phyloP scores from a whole-genome alignment of 1,140 invertebrate species.

The Drosophila mauritiana region DNA sequence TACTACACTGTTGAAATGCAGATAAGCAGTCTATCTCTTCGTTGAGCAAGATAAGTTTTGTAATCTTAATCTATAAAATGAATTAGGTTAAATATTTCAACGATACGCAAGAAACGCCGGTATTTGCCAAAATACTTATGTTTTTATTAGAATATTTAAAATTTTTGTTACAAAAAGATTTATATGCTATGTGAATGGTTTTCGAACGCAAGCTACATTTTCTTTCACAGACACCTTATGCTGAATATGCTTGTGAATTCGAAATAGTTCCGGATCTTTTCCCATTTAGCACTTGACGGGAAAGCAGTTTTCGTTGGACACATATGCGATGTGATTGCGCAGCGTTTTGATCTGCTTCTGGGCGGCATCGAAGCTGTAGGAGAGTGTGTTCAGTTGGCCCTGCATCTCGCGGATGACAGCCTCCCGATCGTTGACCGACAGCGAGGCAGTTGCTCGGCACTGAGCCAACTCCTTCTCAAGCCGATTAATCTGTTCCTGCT shows the following conservation, averaged over 20 bases:
- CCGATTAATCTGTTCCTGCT: conserved; percentile 87
- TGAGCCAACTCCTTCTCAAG: conserved; percentile 88
- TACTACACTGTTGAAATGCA: background rate
- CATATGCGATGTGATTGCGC: conserved; percentile 79
- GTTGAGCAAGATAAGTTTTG: background rate
- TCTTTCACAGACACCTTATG: background rate
- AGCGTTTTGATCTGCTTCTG: conserved; percentile 83
- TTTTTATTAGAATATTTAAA: conserved; percentile 1
- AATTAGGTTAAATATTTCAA: too few relatives aligned
- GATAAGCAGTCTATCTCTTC: conserved; percentile 3
- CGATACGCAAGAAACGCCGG: too few relatives aligned
- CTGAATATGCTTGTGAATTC: background rate
- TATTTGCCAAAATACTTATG: conserved; percentile 5
- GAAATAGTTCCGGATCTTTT: background rate
- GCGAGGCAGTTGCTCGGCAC: conserved; percentile 86
- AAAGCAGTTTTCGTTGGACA: conserved; percentile 83
- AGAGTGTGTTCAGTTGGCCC: conserved; percentile 74
- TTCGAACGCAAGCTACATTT: background rate
- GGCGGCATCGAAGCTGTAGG: conserved; percentile 82
- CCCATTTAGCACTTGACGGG: conserved; percentile 73
- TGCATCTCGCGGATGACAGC: conserved; percentile 85
- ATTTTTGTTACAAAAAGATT: conserved; percentile 14
- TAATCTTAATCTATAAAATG: background rate
- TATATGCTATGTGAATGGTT: background rate
- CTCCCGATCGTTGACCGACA: conserved; percentile 88